Conservation (phyloP, 2,113 vertebrate genomes). For the Brevimyrus niger region DNA sequence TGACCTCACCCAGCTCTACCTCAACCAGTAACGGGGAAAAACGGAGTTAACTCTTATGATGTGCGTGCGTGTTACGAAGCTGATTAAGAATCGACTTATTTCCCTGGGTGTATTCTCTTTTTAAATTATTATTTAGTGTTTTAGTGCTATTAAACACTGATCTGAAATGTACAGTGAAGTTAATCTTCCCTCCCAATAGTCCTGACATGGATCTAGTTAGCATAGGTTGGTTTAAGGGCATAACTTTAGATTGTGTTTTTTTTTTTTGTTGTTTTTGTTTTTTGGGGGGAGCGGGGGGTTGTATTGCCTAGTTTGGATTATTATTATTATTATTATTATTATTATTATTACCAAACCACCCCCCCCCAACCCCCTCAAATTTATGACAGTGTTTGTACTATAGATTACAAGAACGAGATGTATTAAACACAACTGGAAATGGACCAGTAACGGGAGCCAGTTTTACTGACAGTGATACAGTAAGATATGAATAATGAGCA, state of each 20-base stretch:
- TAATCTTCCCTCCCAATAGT: not conserved
- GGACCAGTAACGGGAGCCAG: not conserved
- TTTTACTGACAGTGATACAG: not conserved
- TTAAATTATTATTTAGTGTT: not conserved
- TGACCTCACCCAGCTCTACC: slow-evolving; percentile 27
- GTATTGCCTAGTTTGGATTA: not conserved
- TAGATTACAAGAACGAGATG: not conserved
- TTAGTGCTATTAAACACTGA: not conserved
- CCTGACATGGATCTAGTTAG: not conserved
- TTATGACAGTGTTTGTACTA: not conserved
- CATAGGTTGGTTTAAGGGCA: not conserved
- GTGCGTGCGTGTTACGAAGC: not conserved
- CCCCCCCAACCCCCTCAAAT: not conserved
- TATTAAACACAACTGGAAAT: not conserved
- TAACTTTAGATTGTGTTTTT: not conserved
- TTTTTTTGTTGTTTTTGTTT: too few relatives aligned
- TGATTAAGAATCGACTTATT: not conserved
- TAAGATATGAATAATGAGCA: not conserved
- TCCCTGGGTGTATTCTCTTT: not conserved
- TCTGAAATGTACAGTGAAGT: not conserved
- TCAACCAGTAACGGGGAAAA: not conserved
- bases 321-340: too few relatives aligned
- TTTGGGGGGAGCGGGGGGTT: too few relatives aligned
- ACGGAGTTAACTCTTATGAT: not conserved
- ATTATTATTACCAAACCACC: too few relatives aligned